These are phyloP conservation scores for Podilymbus podiceps DNA, from an alignment of 2,113 vertebrate genomes.

Conservation along the genomic window DNA sequence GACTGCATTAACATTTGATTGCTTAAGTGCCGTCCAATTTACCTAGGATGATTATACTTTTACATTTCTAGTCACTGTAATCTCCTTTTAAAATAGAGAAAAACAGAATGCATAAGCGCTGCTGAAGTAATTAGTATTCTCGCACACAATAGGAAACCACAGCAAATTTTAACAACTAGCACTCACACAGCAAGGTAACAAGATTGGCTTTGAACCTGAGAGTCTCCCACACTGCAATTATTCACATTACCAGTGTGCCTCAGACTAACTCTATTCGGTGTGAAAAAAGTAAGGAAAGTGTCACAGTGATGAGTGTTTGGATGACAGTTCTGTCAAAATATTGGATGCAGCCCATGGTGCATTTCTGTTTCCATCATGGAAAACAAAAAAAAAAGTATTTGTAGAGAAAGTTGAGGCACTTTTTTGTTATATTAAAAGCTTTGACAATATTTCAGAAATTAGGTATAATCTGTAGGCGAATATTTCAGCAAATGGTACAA, in stretches of 20 bases:
- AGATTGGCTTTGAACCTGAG: conserved; percentile 25
- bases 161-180: conserved; percentile 34
- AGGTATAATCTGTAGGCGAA: background rate
- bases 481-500: background rate
- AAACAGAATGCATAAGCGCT: background rate
- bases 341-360: conserved; percentile 11
- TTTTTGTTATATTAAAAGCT: conserved; percentile 2
- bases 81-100: conserved; percentile 11
- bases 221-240: conserved; percentile 40
- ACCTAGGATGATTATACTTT: conserved; percentile 45
- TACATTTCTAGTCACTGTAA: conserved; percentile 11
- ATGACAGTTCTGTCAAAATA: conserved; percentile 61
- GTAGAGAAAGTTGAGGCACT: background rate
- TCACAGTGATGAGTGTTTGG: background rate
- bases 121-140: conserved; percentile 43
- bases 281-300: conserved; percentile 24
- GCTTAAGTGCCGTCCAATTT: conserved; percentile 45
- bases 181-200: conserved; percentile 39
- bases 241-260: background rate
- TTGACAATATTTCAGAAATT: conserved; percentile 23
- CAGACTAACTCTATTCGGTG: conserved; percentile 20
- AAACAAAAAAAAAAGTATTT: background rate
- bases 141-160: conserved; percentile 24
- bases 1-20: conserved; percentile 50
- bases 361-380: conserved; percentile 14